Evolutionary conservation across 2,797 vertebrate species (phyloP).

Genomic region (Novumbra hubbsi): DNA sequence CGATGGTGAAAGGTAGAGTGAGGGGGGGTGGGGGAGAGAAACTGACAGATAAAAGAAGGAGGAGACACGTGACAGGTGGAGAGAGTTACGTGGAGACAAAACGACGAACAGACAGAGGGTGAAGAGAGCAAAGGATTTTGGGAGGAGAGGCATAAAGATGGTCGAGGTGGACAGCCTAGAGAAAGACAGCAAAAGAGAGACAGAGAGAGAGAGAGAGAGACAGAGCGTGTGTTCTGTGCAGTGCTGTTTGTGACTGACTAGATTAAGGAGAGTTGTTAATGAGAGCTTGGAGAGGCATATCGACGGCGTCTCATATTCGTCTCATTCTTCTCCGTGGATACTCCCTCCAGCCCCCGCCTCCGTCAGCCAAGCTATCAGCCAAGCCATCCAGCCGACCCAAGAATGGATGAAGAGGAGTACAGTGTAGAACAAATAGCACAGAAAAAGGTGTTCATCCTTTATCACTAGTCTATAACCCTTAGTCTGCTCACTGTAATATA

Average conservation of each 20-base stretch:
- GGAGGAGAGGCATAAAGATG: slow-evolving; percentile 12
- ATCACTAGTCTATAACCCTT: neutral
- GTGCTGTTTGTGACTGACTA: slow-evolving; percentile 2
- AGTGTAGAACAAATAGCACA: neutral
- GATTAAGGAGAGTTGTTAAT: slow-evolving; percentile 5
- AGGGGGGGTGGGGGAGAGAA: neutral
- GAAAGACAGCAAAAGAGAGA: slow-evolving; percentile 6
- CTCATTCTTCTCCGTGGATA: neutral
- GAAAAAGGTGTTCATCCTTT: neutral
- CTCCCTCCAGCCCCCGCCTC: neutral
- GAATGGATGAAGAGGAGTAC: neutral
- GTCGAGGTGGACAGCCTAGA: slow-evolving; percentile 18
- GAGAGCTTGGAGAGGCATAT: slow-evolving; percentile 13
- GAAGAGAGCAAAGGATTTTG: slow-evolving; percentile 14
- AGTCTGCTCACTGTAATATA: neutral
- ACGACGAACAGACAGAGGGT: neutral
- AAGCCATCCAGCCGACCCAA: neutral
- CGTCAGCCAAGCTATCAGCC: neutral
- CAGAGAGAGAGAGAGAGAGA: neutral
- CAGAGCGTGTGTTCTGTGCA: neutral
- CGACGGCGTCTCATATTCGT: slow-evolving; percentile 16
- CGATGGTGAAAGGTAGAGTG: neutral
- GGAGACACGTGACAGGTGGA: neutral
- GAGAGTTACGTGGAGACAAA: neutral
- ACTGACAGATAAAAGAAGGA: slow-evolving; percentile 5